phyloP scores from a whole-genome alignment of 2,888 invertebrate genomes.

The Tillus elongatus region DNA sequence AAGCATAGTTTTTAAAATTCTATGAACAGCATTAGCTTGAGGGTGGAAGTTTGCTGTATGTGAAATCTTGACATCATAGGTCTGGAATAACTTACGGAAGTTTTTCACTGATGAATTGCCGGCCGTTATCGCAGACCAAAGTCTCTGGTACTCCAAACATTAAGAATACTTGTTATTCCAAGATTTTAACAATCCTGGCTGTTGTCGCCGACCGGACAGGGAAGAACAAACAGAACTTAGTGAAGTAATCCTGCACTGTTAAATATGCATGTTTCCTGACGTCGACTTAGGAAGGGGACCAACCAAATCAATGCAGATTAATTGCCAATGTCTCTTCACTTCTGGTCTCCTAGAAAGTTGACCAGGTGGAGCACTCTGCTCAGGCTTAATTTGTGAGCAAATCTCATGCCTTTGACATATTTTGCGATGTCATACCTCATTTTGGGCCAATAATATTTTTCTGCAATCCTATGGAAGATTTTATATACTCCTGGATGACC shows the following conservation, averaged over 20 bases:
- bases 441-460: no score
- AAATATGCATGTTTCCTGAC: slow-evolving; percentile 16
- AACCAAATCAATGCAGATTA: no score
- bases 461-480: neutral
- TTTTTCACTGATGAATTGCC: slow-evolving; percentile 14
- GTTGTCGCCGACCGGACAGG: slow-evolving; percentile 13
- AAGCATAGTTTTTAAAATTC: slow-evolving; percentile 29
- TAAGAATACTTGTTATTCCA: slow-evolving; percentile 14
- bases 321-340: neutral
- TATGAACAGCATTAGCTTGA: slow-evolving; percentile 29
- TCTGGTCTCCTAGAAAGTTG: neutral
- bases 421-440: no score
- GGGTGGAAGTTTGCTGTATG: slow-evolving; percentile 28
- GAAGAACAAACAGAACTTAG: slow-evolving; percentile 18
- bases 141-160: no score
- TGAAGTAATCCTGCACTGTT: slow-evolving; percentile 18
- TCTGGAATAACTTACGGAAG: slow-evolving; percentile 10
- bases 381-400: neutral
- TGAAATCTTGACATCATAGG: no score
- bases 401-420: no score
- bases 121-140: slow-evolving; percentile 14
- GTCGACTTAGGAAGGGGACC: slow-evolving; percentile 20
- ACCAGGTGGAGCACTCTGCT: neutral
- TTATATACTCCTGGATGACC: neutral
- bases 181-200: slow-evolving; percentile 4